phyloP scores from a whole-genome alignment of 2,797 vertebrate genomes.

The Onychomys arenicola region DNA sequence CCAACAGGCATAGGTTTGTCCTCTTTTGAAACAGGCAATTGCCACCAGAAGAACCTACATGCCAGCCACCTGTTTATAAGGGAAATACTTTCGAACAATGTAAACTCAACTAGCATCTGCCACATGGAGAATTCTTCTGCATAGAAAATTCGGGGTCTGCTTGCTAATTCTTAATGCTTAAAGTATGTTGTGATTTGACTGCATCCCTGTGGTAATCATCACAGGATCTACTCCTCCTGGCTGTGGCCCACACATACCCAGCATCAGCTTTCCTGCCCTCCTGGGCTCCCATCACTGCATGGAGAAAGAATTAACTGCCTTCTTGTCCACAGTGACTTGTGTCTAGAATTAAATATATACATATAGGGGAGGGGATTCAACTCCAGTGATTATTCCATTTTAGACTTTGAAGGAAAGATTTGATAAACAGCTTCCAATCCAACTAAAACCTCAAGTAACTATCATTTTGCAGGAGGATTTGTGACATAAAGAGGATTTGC shows the following conservation, averaged over 20 bases:
- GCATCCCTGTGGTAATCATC: background rate
- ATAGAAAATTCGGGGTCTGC: background rate
- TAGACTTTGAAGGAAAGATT: background rate
- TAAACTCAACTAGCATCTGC: background rate
- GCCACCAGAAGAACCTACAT: background rate
- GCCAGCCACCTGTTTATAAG: background rate
- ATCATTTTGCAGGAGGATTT: background rate
- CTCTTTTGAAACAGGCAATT: background rate
- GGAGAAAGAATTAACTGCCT: background rate
- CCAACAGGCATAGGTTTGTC: background rate
- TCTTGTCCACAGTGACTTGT: background rate
- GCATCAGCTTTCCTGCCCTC: background rate
- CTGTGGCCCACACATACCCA: background rate
- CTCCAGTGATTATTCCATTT: background rate
- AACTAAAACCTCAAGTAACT: background rate
- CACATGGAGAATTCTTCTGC: background rate
- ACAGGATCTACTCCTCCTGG: rapidly evolving
- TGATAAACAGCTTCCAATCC: background rate
- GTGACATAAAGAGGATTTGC: background rate
- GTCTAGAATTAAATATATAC: background rate
- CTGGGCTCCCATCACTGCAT: background rate
- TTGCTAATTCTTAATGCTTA: conserved; percentile 37
- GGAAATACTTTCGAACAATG: background rate
- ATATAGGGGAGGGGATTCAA: background rate
- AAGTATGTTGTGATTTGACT: background rate